Base-by-base conservation (phyloP, 2,113 vertebrate species). In the Aptenodytes forsteri region DNA sequence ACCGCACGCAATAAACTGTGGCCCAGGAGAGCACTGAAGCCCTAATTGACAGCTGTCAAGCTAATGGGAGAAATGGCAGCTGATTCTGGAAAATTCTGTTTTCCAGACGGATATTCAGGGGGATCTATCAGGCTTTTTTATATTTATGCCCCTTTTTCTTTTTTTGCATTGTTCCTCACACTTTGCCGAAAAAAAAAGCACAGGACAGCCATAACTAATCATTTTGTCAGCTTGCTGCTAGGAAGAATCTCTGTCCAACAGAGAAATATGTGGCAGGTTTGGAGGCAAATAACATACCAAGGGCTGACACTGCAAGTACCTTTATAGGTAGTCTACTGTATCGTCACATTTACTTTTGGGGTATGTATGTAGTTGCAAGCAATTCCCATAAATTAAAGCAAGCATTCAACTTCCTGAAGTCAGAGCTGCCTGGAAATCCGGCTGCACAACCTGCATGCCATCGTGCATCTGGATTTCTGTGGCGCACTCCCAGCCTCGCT, bases 1-100 rank as follows among this genome's bases (percentile, higher is more conserved):
- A 99, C 99, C 77, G 98, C 98, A 99, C 98, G 98, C 99, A 99
- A 99, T 99, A 99, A 99, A 99, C 99, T 99, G 98, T 98, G 99
- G 98, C 98, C 99, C 98, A 98, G 98, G 99, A 99, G 99, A 99
- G 98, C 98, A 98, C 98, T 98, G 99, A 98, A 98, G 98, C 98
- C 98, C 98, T 99, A 99, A 99, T 99, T 99, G 99, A 99, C 99
- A 99, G 99, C 98, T 99, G 99, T 99, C 99, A 99, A 98, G 98
- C 98, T 99, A 99, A 99, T 99, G 98, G 99, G 98, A 99, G 98
- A 98, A 98, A 98, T 99, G 98, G 99, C 98, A 98, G 99, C 99
- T 98, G 99, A 98, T 99, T 99, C 99, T 98, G 97, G 98, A 98
- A 99, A 98, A 98, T 98, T 98, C 98, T 99, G 98, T 99, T 98